Conservation (phyloP, 2,888 invertebrate genomes). For the Mesoligia furuncula region DNA sequence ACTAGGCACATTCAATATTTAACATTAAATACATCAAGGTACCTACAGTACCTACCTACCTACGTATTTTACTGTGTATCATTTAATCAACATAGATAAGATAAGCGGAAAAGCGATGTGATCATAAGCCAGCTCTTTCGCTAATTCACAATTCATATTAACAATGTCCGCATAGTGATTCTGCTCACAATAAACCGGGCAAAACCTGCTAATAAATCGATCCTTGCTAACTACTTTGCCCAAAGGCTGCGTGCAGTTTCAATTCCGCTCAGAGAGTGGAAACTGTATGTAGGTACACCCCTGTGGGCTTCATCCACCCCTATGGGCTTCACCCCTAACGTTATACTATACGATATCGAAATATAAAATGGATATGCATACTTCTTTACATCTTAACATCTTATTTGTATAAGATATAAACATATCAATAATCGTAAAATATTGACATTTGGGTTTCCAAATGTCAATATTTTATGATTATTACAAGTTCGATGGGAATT, state of each 20-base stretch:
- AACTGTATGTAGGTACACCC: background rate
- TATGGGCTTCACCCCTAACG: slow-evolving; percentile 15
- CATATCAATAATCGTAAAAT: too few relatives aligned
- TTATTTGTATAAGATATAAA: too few relatives aligned
- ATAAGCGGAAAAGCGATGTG: background rate
- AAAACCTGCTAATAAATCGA: slow-evolving; percentile 21
- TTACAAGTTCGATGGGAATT: background rate
- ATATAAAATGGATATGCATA: background rate
- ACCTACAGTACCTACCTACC: background rate
- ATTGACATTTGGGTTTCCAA: too few relatives aligned
- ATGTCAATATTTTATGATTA: background rate
- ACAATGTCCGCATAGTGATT: background rate
- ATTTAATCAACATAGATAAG: slow-evolving; percentile 1
- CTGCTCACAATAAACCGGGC: background rate
- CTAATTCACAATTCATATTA: background rate
- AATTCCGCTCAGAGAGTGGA: slow-evolving; percentile 12
- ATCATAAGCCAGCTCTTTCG: background rate
- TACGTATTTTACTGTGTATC: background rate
- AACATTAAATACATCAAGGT: background rate
- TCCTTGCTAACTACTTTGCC: slow-evolving; percentile 9
- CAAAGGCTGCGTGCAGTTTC: slow-evolving; percentile 5
- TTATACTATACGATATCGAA: background rate
- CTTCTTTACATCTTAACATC: background rate
- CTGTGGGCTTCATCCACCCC: slow-evolving; percentile 17
- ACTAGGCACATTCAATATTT: background rate